Evolutionary conservation across 2,797 vertebrate genomes (phyloP), one percentile per base, ranked within the genome.

Genomic region (Typhlichthys subterraneus): DNA sequence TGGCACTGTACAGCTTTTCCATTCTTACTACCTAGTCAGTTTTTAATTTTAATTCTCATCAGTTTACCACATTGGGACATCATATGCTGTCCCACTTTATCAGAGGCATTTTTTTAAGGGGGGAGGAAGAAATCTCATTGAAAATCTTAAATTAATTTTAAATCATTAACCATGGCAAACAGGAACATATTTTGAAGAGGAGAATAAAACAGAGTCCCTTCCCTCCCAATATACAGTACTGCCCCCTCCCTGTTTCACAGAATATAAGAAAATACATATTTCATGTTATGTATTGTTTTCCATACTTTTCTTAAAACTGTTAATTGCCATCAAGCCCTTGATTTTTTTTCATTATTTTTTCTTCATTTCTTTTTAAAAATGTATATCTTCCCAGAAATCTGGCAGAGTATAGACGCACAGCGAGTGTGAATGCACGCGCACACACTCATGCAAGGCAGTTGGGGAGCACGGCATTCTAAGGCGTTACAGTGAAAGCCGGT

Each of bases 1-100:
- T 94, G 91, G 92, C 93, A 94, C 92, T 94, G 91, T 93, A 93
- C 92, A 93, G 88, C 86, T 85, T 88, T 17, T 53, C 51, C 57
- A 49, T 48, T 63, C 52, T 31, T 38, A 47, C 57, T 59, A 12
- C 56, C 73, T 74, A 33, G 56, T 89, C 89, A 81, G 85, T 88
- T 85, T 59, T 63, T 65, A 63, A 75, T 29, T 6, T 80, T 71
- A 60, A 57, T 45, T 81, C 66, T 82, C 77, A 83, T 89, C 86
- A 87, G 81, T 88, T 83, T 59, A 83, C 73, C 77, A 47, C 72
- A 42, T 67, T 11, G 75, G 85, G 84, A 87, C 87, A 84, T 84
- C 76, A 81, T 79, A 79, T 72, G 61, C 65, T 69, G 79, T 85
- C 88, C 85, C 83, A 85, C 86, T 80, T 84, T 70, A 87, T 67